Evolutionary conservation across 1,140 invertebrate genomes (phyloP), one percentile per base, ranked within the genome.

Genomic region (Zelostemma sp.): DNA sequence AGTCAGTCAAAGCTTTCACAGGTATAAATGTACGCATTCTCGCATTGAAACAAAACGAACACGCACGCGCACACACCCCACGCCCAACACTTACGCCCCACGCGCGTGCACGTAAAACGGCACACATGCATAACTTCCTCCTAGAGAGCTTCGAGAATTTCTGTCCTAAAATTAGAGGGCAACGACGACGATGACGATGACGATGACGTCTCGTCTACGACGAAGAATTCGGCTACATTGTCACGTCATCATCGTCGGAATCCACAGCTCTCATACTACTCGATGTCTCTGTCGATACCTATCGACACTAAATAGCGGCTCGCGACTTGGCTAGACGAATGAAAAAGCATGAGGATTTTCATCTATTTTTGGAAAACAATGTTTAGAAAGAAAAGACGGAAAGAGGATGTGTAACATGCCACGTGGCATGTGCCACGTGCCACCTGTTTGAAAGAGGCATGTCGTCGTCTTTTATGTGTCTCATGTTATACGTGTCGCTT

Each of bases 401-500:
- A 17, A 41, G 47, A 47, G 47, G 41, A 64, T 50, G 28, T 59
- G 21, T 8, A 8, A 25, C 8, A 8, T 8, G 21, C 3, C 8
- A 8, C 3, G 21, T 25, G 21, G 21, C 3, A 8, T n/a, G n/a
- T n/a, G 28, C 28, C 5, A 31, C 28, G 5, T 56, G 57, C 61
- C 46, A 70, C 57, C 58, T 65, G 46, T n/a, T n/a, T 63, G 55
- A 51, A 25, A 56, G 61, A 70, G 54, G 53, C 63, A 62, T 58
- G 62, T 55, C 45, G 41, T 55, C 41, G 41, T 54, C 46, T 62
- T 62, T 64, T 63, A 57, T 47, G 62, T 70, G 67, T 64, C 57
- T n/a, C n/a, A n/a, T 71, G 68, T 66, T 50, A 50, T 71, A 66
- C 58, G 54, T 71, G 62, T 66, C 54, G 62, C 62, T 71, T 65